Percentiles rank a stretch among this genome's conserved stretches.
Conservation (phyloP, 2,888 invertebrate species). For the Omphaloscelis lunosa region DNA sequence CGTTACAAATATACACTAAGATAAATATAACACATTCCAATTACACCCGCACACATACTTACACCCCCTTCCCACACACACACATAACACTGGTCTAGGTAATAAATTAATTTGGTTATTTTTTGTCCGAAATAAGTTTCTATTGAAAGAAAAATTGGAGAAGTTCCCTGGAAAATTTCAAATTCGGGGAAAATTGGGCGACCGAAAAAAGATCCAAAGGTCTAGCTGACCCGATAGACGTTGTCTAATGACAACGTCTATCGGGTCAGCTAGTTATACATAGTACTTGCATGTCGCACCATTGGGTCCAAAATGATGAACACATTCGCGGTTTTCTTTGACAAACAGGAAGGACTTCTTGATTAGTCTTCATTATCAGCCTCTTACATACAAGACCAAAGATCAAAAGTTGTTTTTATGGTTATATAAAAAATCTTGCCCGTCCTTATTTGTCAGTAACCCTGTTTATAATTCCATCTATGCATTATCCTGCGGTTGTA, state of each 20-base stretch:
- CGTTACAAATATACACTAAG: too few relatives aligned
- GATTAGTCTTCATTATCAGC: not conserved
- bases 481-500: not conserved
- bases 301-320: conserved; percentile 2
- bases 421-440: not conserved
- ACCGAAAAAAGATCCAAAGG: too few relatives aligned
- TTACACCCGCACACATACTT: too few relatives aligned
- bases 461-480: not conserved
- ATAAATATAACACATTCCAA: too few relatives aligned
- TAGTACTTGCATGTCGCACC: too few relatives aligned
- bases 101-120: too few relatives aligned
- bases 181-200: not conserved
- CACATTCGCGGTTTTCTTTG: not conserved
- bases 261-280: not conserved
- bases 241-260: not conserved
- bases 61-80: too few relatives aligned
- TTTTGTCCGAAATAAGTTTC: not conserved
- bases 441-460: not conserved
- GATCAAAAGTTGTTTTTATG: not conserved
- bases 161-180: not conserved
- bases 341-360: too few relatives aligned
- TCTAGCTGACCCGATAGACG: too few relatives aligned
- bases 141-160: not conserved
- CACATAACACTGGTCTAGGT: too few relatives aligned
- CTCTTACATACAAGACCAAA: not conserved